A percentile compares a stretch with the other conserved stretches of the same genome.
Conservation (phyloP, 2,888 invertebrate species). For the Kryphioiulus occultus region DNA sequence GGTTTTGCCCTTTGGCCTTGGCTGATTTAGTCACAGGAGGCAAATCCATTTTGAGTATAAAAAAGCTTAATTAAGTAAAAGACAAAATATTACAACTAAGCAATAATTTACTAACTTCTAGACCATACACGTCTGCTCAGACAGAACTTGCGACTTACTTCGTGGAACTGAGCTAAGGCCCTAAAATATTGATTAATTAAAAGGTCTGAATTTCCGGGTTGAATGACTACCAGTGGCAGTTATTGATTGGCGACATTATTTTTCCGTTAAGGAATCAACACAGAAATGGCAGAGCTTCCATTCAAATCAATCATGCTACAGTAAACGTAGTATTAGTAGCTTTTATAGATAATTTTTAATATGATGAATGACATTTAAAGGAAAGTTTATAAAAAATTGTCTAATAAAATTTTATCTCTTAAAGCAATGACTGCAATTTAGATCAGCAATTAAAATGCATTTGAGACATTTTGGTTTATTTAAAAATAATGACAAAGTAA, state of each 20-base stretch:
- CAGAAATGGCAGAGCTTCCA: too few species aligned
- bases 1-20: constrained; percentile 41
- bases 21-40: neutral
- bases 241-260: neutral
- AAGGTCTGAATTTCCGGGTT: neutral
- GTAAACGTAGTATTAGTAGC: too few species aligned
- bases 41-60: constrained; percentile 13
- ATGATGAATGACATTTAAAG: too few species aligned
- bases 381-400: too few species aligned
- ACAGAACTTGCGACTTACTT: neutral
- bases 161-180: neutral
- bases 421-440: too few species aligned
- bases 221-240: neutral
- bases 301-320: too few species aligned
- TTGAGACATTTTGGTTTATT: too few species aligned
- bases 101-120: neutral
- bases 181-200: neutral
- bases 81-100: neutral
- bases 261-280: neutral
- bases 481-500: too few species aligned
- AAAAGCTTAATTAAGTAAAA: neutral
- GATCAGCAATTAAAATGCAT: too few species aligned
- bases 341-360: too few species aligned
- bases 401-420: too few species aligned
- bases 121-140: neutral